Conservation (phyloP, 2,797 vertebrate species). For the Apogon hyalosoma region DNA sequence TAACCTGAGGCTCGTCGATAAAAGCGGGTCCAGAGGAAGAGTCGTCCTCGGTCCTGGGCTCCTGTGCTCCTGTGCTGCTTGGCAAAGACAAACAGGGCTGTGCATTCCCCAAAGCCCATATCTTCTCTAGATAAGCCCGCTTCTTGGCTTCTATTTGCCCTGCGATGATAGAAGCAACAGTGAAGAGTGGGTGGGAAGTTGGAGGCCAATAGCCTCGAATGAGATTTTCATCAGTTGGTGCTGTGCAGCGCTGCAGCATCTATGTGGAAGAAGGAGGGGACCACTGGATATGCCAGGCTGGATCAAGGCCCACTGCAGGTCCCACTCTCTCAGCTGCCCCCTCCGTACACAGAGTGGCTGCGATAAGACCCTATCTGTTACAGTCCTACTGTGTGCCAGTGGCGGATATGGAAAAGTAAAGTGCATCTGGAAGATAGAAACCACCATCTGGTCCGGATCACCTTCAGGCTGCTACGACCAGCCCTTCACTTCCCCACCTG, state of each 20-base stretch:
- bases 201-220: conserved; percentile 49
- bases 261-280: conserved; percentile 35
- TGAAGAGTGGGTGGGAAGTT: conserved; percentile 52
- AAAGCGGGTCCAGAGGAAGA: conserved; percentile 33
- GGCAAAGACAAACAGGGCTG: conserved; percentile 60
- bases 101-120: conserved; percentile 44
- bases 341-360: conserved; percentile 35
- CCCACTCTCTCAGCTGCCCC: conserved; percentile 30
- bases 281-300: conserved; percentile 58
- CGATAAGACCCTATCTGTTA: conserved; percentile 68
- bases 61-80: conserved; percentile 39
- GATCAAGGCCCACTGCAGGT: conserved; percentile 65
- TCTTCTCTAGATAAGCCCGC: conserved; percentile 58
- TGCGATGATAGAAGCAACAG: conserved; percentile 40
- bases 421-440: conserved; percentile 65
- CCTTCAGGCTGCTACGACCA: conserved; percentile 61
- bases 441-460: conserved; percentile 71
- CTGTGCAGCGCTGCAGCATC: conserved; percentile 68
- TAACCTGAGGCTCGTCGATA: conserved; percentile 57
- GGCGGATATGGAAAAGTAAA: conserved; percentile 53
- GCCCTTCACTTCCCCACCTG: conserved; percentile 22
- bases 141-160: conserved; percentile 55
- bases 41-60: conserved; percentile 26
- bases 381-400: conserved; percentile 55
- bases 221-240: conserved; percentile 66